Conservation (phyloP, 2,888 invertebrate genomes). For the Rotaria socialis region DNA sequence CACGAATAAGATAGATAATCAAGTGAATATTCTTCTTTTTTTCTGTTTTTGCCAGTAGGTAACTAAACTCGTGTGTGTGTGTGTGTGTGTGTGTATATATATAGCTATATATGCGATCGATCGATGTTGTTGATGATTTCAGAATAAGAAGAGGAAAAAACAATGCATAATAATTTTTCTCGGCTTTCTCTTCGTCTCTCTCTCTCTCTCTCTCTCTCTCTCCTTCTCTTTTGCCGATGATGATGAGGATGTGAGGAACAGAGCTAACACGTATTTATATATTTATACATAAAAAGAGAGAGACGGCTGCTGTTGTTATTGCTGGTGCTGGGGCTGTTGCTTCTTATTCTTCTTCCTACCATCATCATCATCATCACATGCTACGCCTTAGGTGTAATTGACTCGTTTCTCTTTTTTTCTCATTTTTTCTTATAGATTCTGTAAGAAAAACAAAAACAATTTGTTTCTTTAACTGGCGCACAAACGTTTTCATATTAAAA, state of each 20-base stretch:
- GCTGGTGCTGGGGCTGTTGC: not conserved
- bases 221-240: not conserved
- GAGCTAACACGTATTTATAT: not conserved
- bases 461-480: not conserved
- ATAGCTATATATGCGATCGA: not conserved
- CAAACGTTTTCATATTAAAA: not conserved
- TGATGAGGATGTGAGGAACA: not conserved
- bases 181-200: not conserved
- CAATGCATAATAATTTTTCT: conserved; percentile 7
- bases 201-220: not conserved
- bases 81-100: not conserved
- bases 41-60: not conserved
- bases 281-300: not conserved
- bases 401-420: too few relatives aligned
- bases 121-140: conserved; percentile 22
- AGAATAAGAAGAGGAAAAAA: conserved; percentile 13
- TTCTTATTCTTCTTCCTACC: not conserved
- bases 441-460: too few relatives aligned
- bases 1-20: conserved; percentile 6
- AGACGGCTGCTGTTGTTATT: not conserved
- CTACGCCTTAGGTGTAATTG: not conserved
- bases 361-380: not conserved
- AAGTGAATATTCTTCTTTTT: not conserved
- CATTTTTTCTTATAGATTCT: too few relatives aligned
- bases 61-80: not conserved